Conservation (phyloP, 1,140 invertebrate species). For the Agrilus planipennis region DNA sequence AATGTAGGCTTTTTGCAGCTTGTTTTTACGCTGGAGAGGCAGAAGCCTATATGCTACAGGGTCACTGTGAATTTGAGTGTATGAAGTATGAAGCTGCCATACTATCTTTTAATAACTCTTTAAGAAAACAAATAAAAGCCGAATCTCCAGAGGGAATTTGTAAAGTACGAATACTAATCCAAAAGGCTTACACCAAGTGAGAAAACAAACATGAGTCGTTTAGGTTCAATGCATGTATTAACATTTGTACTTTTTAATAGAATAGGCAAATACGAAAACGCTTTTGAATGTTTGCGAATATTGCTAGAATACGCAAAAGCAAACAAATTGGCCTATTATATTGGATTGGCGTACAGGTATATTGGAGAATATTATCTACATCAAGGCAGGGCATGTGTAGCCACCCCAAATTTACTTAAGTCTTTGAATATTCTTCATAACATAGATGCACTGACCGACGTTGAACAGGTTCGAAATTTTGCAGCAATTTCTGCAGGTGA, state of each 20-base stretch:
- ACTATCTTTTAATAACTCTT: slow-evolving; percentile 36
- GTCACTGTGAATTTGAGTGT: slow-evolving; percentile 36
- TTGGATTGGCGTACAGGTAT: slow-evolving; percentile 25
- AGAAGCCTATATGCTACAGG: slow-evolving; percentile 38
- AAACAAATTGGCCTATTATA: slow-evolving; percentile 20
- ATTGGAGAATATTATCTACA: slow-evolving; percentile 28
- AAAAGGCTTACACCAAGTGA: slow-evolving; percentile 27
- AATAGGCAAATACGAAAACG: slow-evolving; percentile 16
- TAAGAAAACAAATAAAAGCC: slow-evolving; percentile 32
- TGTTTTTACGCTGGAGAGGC: slow-evolving; percentile 33
- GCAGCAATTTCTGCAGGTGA: slow-evolving; percentile 26
- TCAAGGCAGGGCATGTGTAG: slow-evolving; percentile 19
- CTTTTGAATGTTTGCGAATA: slow-evolving; percentile 18
- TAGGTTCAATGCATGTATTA: not conserved
- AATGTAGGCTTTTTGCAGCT: slow-evolving; percentile 23
- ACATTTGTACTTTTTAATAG: slow-evolving; percentile 9
- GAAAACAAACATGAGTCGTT: not conserved
- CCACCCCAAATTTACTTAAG: slow-evolving; percentile 23
- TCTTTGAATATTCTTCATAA: slow-evolving; percentile 25
- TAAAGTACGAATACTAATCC: slow-evolving; percentile 37
- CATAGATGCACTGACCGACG: slow-evolving; percentile 13
- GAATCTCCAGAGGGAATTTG: slow-evolving; percentile 35
- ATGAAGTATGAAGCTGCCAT: slow-evolving; percentile 36
- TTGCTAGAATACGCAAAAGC: slow-evolving; percentile 21
- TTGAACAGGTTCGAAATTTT: slow-evolving; percentile 25